phyloP scores from a whole-genome alignment of 2,797 vertebrate genomes.

The Gobionotothen gibberifrons region DNA sequence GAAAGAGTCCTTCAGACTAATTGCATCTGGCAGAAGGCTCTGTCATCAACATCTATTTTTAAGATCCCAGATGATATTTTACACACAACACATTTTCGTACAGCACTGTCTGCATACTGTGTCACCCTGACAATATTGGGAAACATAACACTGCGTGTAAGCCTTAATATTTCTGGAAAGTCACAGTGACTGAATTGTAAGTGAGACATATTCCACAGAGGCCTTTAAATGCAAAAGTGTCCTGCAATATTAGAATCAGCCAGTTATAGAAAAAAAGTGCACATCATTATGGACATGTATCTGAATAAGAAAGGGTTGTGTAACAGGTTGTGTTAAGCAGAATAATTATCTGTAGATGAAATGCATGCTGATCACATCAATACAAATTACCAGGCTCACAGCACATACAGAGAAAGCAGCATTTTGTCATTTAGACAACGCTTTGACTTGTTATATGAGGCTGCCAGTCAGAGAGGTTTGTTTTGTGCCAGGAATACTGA shows the following conservation, averaged over 20 bases:
- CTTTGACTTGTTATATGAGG: conserved; percentile 40
- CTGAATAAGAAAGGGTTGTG: conserved; percentile 1
- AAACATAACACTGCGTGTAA: neutral
- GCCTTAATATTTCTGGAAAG: neutral
- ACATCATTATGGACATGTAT: neutral
- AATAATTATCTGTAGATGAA: conserved; percentile 10
- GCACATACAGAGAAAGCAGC: neutral
- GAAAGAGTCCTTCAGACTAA: conserved; percentile 26
- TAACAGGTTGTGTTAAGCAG: conserved; percentile 14
- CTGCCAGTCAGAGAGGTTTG: conserved; percentile 40
- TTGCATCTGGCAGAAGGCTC: conserved; percentile 34
- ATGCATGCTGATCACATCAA: neutral
- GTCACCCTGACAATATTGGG: neutral
- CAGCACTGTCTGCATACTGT: neutral
- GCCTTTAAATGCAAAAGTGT: neutral
- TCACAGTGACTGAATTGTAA: neutral
- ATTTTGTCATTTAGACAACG: conserved; percentile 16
- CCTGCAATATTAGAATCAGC: neutral
- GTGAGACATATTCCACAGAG: neutral
- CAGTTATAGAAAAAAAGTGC: neutral
- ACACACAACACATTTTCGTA: neutral
- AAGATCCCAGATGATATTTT: conserved; percentile 2
- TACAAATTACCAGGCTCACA: neutral
- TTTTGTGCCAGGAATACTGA: conserved; percentile 46
- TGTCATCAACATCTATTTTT: conserved; percentile 30